Conservation (phyloP, 2,888 invertebrate species). For the Anticlea derivata region DNA sequence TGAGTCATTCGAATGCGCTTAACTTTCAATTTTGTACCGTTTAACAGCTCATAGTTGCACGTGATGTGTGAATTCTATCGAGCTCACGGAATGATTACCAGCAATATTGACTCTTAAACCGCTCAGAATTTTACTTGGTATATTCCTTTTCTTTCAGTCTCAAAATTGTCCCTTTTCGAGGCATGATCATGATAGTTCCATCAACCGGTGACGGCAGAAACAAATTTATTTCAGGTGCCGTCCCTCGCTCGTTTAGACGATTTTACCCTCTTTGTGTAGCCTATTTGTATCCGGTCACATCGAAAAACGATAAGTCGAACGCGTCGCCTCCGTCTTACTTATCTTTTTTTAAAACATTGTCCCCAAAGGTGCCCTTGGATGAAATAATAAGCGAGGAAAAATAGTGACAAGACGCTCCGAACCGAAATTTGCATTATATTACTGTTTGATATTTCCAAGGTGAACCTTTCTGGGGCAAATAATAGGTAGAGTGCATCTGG, state of each 20-base stretch:
- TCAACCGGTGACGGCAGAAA: conserved; percentile 16
- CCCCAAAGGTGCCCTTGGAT: conserved; percentile 64
- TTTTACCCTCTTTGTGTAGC: conserved; percentile 38
- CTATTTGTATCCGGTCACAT: conserved; percentile 41
- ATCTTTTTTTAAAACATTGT: conserved; percentile 72
- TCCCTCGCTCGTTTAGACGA: conserved; percentile 39
- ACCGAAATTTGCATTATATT: conserved; percentile 72
- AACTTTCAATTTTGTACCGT: conserved; percentile 66
- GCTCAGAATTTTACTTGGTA: neutral
- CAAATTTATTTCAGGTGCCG: conserved; percentile 27
- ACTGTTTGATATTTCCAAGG: conserved; percentile 65
- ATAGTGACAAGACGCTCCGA: conserved; percentile 57
- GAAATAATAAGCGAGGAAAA: conserved; percentile 59
- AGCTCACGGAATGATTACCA: neutral
- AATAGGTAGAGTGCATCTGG: conserved; percentile 78
- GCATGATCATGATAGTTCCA: conserved; percentile 18
- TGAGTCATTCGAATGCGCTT: conserved; percentile 61
- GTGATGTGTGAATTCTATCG: conserved; percentile 1
- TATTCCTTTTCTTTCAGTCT: conserved; percentile 2
- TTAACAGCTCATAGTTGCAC: conserved; percentile 20
- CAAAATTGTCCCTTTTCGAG: conserved; percentile 7
- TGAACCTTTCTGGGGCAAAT: conserved; percentile 72
- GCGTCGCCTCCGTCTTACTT: conserved; percentile 52
- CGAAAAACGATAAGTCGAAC: conserved; percentile 48
- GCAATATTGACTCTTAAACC: neutral